These are phyloP conservation scores for Zelleria hepariella DNA, from an alignment of 2,888 invertebrate genomes.

Conservation along the genomic window DNA sequence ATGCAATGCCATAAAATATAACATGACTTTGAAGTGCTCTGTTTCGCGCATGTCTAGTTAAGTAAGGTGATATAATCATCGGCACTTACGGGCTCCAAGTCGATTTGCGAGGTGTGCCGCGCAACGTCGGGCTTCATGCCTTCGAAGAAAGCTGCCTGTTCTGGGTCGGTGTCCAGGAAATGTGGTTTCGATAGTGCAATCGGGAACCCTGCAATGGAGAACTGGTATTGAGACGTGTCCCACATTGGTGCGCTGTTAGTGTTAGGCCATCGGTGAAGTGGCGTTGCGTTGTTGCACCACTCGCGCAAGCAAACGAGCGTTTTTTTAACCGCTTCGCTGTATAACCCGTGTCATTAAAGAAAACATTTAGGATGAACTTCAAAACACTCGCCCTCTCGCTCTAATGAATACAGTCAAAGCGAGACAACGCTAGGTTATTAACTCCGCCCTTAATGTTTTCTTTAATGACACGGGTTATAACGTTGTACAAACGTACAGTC, in stretches of 20 bases:
- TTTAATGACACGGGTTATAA: too few relatives aligned
- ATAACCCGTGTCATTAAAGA: neutral
- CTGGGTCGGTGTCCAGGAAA: slow-evolving; percentile 76
- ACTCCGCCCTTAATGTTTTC: too few relatives aligned
- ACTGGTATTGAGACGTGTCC: neutral
- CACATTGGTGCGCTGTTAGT: neutral
- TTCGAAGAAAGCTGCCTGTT: slow-evolving; percentile 66
- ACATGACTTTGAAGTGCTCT: neutral
- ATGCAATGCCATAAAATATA: neutral
- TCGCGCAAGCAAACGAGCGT: too few relatives aligned
- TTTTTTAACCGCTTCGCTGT: neutral
- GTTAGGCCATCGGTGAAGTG: neutral
- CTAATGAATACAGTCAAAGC: too few relatives aligned
- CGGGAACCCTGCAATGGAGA: slow-evolving; percentile 67
- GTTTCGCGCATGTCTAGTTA: neutral
- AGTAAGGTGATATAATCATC: neutral
- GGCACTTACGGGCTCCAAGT: slow-evolving; percentile 79
- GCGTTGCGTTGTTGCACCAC: neutral
- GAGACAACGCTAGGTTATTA: too few relatives aligned
- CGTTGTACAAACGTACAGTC: too few relatives aligned
- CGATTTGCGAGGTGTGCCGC: slow-evolving; percentile 63
- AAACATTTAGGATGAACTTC: neutral
- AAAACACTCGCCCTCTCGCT: too few relatives aligned
- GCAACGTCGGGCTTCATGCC: slow-evolving; percentile 76
- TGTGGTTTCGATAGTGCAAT: slow-evolving; percentile 76